These are phyloP conservation scores for Thomomys bottae DNA, from an alignment of 2,113 vertebrate species.

Conservation along the genomic window DNA sequence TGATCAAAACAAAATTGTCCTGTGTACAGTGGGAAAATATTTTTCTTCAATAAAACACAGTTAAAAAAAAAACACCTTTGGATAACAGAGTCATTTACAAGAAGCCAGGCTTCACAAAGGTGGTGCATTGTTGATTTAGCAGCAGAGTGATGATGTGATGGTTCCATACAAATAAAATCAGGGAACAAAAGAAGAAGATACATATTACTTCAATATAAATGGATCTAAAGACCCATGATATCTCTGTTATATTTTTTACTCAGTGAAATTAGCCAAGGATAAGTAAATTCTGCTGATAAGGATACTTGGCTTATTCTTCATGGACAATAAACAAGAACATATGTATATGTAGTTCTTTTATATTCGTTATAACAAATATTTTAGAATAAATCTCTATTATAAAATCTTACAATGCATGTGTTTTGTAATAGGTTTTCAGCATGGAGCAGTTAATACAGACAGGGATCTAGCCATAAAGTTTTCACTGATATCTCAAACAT, in stretches of 20 bases:
- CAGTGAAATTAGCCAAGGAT: not conserved
- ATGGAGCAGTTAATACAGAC: not conserved
- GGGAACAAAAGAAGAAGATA: not conserved
- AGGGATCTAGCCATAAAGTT: not conserved
- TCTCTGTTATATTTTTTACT: not conserved
- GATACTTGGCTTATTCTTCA: not conserved
- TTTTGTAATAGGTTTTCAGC: not conserved
- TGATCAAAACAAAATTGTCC: not conserved
- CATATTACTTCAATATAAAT: not conserved
- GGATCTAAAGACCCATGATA: not conserved
- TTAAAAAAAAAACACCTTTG: not conserved
- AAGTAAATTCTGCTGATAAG: fast-evolving
- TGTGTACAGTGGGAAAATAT: not conserved
- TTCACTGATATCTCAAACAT: not conserved
- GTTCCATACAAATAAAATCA: not conserved
- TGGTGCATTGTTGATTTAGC: not conserved
- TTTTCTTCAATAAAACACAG: not conserved
- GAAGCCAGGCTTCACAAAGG: not conserved
- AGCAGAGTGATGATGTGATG: not conserved
- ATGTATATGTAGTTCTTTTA: not conserved
- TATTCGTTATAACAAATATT: not conserved
- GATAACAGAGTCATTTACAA: not conserved
- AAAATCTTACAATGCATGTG: not conserved
- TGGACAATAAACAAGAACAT: not conserved
- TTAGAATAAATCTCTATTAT: not conserved